phyloP scores from a whole-genome alignment of 64 coral and sea anemone species.

The Montipora foliosa region DNA sequence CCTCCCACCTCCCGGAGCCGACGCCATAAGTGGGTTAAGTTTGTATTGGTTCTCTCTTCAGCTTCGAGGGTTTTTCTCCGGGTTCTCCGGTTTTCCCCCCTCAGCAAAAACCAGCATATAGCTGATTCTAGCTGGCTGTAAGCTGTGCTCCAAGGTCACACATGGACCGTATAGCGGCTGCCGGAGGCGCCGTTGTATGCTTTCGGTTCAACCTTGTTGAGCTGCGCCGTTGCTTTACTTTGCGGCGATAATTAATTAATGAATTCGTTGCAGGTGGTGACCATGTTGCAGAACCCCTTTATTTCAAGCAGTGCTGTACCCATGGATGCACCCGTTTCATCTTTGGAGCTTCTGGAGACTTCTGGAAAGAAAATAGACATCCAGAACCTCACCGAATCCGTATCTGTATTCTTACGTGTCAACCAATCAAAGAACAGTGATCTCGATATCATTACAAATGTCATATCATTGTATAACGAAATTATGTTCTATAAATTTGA shows the following conservation, averaged over 20 bases:
- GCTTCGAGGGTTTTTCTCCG: no score
- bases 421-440: constrained; percentile 11
- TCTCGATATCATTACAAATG: constrained; percentile 9
- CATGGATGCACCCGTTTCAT: constrained; percentile 37
- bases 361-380: constrained; percentile 41
- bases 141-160: no score
- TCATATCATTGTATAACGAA: background rate
- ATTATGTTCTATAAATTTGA: constrained; percentile 41
- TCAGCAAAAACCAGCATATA: no score
- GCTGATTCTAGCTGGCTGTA: no score
- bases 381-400: constrained; percentile 35
- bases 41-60: no score
- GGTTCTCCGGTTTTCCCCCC: no score
- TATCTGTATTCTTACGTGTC: constrained; percentile 55
- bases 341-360: constrained; percentile 56
- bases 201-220: no score
- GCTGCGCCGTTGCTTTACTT: background rate
- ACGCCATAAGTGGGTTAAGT: no score
- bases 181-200: no score
- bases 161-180: no score
- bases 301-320: background rate
- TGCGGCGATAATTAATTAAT: no score
- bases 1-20: no score
- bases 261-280: constrained; percentile 44
- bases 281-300: constrained; percentile 57